Percentiles rank a stretch among this genome's conserved stretches.
Conservation (phyloP, 1,140 invertebrate species). For the Metopolophium dirhodum region DNA sequence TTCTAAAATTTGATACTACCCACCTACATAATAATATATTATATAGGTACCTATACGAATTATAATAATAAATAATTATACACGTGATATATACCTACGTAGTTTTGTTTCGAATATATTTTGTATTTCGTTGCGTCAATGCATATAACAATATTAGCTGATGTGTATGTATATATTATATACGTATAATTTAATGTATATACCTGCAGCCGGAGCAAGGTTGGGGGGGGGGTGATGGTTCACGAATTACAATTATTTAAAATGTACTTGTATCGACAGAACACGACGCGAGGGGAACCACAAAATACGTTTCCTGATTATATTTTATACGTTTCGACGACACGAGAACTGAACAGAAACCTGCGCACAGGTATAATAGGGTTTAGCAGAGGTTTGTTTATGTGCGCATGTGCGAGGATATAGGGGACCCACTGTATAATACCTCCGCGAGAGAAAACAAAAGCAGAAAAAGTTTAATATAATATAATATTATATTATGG, state of each 20-base stretch:
- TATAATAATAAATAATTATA: conserved; percentile 4
- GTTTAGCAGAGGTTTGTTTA: neutral
- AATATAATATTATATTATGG: too few species aligned
- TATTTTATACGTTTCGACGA: neutral
- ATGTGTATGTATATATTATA: too few species aligned
- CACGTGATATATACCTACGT: neutral
- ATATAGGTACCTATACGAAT: too few species aligned
- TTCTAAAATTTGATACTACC: neutral
- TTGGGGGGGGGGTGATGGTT: neutral
- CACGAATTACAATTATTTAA: conserved; percentile 7
- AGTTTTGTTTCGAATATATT: neutral
- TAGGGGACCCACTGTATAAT: neutral
- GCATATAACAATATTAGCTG: too few species aligned
- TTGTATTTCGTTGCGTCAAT: neutral
- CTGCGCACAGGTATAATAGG: neutral
- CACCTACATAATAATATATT: neutral
- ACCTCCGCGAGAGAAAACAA: neutral
- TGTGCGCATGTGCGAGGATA: neutral
- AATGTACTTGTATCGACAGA: neutral
- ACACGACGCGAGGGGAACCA: neutral
- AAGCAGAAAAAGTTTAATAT: neutral
- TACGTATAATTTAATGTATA: too few species aligned
- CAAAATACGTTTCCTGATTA: neutral
- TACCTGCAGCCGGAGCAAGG: neutral
- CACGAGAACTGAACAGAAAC: neutral